Evolutionary conservation across 2,888 invertebrate genomes (phyloP).

Genomic region (Yponomeuta sedellus): DNA sequence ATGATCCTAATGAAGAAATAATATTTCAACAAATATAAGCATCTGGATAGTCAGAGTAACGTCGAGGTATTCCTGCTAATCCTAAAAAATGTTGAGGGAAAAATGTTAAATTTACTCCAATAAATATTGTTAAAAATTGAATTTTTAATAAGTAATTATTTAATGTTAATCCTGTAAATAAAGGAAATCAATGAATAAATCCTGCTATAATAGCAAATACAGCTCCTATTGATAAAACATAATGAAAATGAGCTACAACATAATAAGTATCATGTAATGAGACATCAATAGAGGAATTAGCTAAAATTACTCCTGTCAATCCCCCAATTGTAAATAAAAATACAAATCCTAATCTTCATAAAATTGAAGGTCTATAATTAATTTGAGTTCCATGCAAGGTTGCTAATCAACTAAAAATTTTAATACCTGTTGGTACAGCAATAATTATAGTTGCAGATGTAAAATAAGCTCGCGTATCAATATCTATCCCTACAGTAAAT

Average conservation of each 20-base stretch:
- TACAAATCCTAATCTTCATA: slow-evolving; percentile 85
- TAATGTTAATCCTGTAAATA: slow-evolving; percentile 79
- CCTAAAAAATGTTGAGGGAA: slow-evolving; percentile 86
- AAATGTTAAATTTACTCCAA: slow-evolving; percentile 87
- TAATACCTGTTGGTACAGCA: slow-evolving; percentile 90
- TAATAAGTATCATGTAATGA: slow-evolving; percentile 89
- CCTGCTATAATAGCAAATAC: slow-evolving; percentile 87
- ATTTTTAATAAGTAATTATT: slow-evolving; percentile 78
- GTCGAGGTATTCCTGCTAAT: slow-evolving; percentile 80
- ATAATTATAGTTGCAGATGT: slow-evolving; percentile 91
- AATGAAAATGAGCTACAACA: slow-evolving; percentile 89
- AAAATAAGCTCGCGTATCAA: slow-evolving; percentile 89
- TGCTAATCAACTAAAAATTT: slow-evolving; percentile 86
- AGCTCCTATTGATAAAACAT: slow-evolving; percentile 87
- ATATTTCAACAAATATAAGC: slow-evolving; percentile 80
- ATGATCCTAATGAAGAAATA: slow-evolving; percentile 80
- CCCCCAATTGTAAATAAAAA: slow-evolving; percentile 87
- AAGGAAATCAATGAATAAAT: slow-evolving; percentile 82
- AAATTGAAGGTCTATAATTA: slow-evolving; percentile 73
- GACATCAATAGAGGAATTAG: slow-evolving; percentile 87
- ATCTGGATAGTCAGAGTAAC: slow-evolving; percentile 85
- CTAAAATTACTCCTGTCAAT: slow-evolving; percentile 80
- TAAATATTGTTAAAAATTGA: slow-evolving; percentile 83
- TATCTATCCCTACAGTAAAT: slow-evolving; percentile 90
- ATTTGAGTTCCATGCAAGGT: slow-evolving; percentile 81